Evolutionary conservation across 2,797 vertebrate genomes (phyloP).

Genomic region (Pipistrellus nathusii): DNA sequence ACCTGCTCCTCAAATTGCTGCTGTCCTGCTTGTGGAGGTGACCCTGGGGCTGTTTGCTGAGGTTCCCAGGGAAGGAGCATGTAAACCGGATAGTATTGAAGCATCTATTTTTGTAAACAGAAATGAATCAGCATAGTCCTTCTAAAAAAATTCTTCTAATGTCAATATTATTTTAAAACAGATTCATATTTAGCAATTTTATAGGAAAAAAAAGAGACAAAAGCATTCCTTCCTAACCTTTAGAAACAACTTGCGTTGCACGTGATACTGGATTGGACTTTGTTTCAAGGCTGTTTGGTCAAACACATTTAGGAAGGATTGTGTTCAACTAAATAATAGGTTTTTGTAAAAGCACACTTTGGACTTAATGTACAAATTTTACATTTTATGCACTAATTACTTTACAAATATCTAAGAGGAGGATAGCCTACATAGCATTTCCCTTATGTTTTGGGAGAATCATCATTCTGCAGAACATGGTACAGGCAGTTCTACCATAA

Average conservation of each 20-base stretch:
- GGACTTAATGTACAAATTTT: background rate
- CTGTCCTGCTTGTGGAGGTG: conserved; percentile 47
- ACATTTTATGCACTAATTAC: background rate
- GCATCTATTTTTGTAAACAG: conserved; percentile 51
- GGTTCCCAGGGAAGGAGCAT: conserved; percentile 69
- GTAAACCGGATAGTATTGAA: conserved; percentile 70
- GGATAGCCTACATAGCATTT: background rate
- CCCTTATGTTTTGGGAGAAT: background rate
- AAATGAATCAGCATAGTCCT: background rate
- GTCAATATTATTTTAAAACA: background rate
- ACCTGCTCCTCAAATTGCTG: conserved; percentile 75
- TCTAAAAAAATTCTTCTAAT: background rate
- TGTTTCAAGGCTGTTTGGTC: conserved; percentile 18
- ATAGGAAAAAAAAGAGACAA: background rate
- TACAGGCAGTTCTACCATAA: background rate
- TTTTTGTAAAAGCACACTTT: background rate
- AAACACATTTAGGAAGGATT: background rate
- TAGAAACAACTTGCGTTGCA: background rate
- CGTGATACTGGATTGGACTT: background rate
- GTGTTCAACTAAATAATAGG: background rate
- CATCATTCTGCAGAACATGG: background rate
- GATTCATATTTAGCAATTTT: background rate
- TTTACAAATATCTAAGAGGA: background rate
- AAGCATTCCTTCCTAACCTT: background rate
- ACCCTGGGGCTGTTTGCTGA: conserved; percentile 8